Base-by-base conservation (phyloP, 1,140 invertebrate genomes). In the Hyles euphorbiae region DNA sequence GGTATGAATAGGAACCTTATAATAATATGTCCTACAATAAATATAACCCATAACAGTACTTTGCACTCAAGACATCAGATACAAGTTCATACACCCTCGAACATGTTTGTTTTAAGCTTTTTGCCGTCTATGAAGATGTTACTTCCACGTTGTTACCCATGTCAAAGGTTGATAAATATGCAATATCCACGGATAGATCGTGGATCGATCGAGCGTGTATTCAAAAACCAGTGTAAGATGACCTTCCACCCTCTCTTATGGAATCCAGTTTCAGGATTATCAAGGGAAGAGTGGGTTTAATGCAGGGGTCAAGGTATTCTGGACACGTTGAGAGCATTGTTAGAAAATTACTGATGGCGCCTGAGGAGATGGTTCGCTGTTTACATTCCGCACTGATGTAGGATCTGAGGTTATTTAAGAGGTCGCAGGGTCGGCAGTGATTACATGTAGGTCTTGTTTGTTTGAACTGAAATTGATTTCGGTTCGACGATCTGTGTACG, bases 101-200 rank as follows among this genome's bases (percentile, higher is more conserved):
- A 69, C 72, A 77, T 83, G 77, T 83, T 87, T 85, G 74, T 78
- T 82, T 82, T 76, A 72, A 67, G 65, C 66, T 75, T 65, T 67
- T 70, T 63, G 67, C 61, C 74, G 36, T 8, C 36, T 40, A 87
- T 84, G 84, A 83, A 87, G 84, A 85, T 81, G 84, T 87, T 83
- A 83, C 76, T 74, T 78, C 69, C 68, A 76, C 76, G 77, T 84
- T 72, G 78, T 87, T 85, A 85, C 78, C 69, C 72, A 73, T 87
- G 84, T 87, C 84, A 87, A 81, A 87, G 84, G 84, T 87, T 87
- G 84, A 84, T 86, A 87, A 86, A 87, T 84, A 86, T 87, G 83
- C 83, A 87, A 81, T 87, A 87, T 81, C 78, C 77, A 64, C 47
- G 70, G 73, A 79, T 82, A 72, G 74, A 82, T 76, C 78, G 65